A percentile compares a stretch with the other conserved stretches of the same genome.
These are phyloP conservation scores for Zele albiditarsus DNA, from an alignment of 2,888 invertebrate species.

Conservation along the genomic window DNA sequence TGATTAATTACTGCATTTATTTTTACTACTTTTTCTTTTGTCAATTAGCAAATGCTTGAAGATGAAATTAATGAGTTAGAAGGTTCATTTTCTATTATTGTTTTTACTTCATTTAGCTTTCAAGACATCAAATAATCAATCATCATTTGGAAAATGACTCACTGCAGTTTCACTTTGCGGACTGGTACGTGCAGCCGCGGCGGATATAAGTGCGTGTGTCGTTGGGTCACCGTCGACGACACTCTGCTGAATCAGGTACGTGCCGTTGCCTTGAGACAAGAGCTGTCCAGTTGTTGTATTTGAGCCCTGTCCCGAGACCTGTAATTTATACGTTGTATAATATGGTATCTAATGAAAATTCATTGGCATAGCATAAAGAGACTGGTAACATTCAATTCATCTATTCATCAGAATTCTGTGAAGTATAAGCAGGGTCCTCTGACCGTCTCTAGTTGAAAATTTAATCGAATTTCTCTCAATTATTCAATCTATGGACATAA, in stretches of 20 bases:
- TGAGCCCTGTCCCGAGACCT: conserved; percentile 70
- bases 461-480: not conserved
- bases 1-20: not conserved
- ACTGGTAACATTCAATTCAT: too few species aligned
- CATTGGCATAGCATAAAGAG: too few species aligned
- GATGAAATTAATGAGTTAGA: not conserved
- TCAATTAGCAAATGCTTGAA: conserved; percentile 23
- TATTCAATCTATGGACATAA: conserved; percentile 9
- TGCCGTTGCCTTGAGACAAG: conserved; percentile 72
- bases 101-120: not conserved
- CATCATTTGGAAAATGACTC: conserved; percentile 67
- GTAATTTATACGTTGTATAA: conserved; percentile 20
- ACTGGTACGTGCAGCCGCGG: conserved; percentile 78
- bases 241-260: conserved; percentile 81
- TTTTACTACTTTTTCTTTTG: not conserved
- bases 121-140: not conserved
- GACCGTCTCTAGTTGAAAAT: too few species aligned
- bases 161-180: conserved; percentile 82
- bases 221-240: conserved; percentile 80
- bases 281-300: conserved; percentile 70
- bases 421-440: too few species aligned
- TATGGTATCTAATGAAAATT: not conserved
- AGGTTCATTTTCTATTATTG: not conserved
- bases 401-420: too few species aligned
- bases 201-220: conserved; percentile 73